These are phyloP conservation scores for Oncorhynchus tshawytscha DNA, from an alignment of 2,113 vertebrate genomes.

Conservation along the genomic window DNA sequence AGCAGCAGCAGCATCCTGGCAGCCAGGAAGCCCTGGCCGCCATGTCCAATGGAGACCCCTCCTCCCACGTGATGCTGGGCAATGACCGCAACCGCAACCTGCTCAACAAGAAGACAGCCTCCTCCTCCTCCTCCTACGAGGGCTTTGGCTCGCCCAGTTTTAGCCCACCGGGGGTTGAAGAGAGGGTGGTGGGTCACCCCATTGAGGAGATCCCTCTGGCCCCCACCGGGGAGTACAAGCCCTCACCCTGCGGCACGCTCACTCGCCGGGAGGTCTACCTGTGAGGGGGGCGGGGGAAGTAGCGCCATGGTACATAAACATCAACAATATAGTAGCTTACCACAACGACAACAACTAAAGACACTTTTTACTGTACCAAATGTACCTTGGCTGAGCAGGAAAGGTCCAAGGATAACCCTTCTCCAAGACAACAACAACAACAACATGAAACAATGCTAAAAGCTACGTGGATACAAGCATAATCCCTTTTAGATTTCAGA, in stretches of 20 bases:
- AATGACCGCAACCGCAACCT: conserved; percentile 98
- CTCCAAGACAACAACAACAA: neutral
- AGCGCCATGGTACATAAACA: neutral
- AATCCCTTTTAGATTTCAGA: conserved; percentile 46
- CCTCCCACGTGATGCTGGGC: conserved; percentile 81
- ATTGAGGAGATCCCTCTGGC: conserved; percentile 96
- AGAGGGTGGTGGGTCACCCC: conserved; percentile 68
- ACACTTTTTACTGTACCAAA: conserved; percentile 43
- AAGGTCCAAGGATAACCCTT: conserved; percentile 24
- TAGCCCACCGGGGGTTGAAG: conserved; percentile 81
- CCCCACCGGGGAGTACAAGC: conserved; percentile 96
- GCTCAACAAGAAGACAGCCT: conserved; percentile 95
- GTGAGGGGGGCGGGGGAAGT: conserved; percentile 70
- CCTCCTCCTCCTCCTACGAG: conserved; percentile 90
- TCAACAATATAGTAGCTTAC: conserved; percentile 45
- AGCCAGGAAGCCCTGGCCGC: conserved; percentile 92
- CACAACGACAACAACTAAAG: conserved; percentile 30
- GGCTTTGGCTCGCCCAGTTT: conserved; percentile 89
- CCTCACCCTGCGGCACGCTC: conserved; percentile 92
- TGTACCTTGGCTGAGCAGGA: conserved; percentile 32
- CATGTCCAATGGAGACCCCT: conserved; percentile 88
- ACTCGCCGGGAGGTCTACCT: conserved; percentile 99
- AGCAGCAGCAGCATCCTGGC: conserved; percentile 76
- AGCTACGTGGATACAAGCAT: conserved; percentile 47
- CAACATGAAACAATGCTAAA: conserved; percentile 32